Evolutionary conservation across 2,113 vertebrate genomes (phyloP), one percentile per base, ranked within the genome.

Genomic region (Lutjanus erythropterus): DNA sequence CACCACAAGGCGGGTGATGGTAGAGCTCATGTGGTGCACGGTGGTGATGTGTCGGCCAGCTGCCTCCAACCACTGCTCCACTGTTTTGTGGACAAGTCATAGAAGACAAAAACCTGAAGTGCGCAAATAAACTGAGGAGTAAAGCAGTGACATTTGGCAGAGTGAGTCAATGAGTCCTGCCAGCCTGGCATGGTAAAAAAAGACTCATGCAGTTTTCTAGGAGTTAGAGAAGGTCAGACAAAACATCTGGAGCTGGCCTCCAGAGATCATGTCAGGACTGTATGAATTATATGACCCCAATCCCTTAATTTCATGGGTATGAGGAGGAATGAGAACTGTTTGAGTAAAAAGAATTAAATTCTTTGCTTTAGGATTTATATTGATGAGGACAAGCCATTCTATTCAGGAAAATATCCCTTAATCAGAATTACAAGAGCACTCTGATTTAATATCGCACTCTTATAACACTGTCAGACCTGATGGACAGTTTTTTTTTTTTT

Each of bases 191-290:
- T 23, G 33, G 53, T 61, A 55, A 59, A 56, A 75, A 49, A n/a
- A n/a, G n/a, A 37, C 46, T 3, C 29, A 29, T 19, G 46, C 29
- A 46, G 73, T 53, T 69, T 71, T 71, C 52, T 47, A 23, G 53
- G 42, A 79, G 50, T 66, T 39, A 21, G 2, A 55, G 44, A 31
- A 52, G 18, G 71, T 67, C 80, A 83, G 64, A 87, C 41, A 52
- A 84, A 81, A 80, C 81, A 71, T 86, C 81, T 84, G 81, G 78
- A 88, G 46, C 49, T 56, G 67, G 72, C 25, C 60, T 79, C 58
- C 56, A 64, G 55, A 66, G 60, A 58, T 44, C 25, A 77, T 50
- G 47, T 61, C 56, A 56, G 77, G 47, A 60, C 60, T 47, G 21
- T 42, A 58, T 27, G 4, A 78, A 49, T 50, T 55, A 2, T 42